phyloP scores from a whole-genome alignment of 2,888 invertebrate genomes.

The Miltochrista miniata region DNA sequence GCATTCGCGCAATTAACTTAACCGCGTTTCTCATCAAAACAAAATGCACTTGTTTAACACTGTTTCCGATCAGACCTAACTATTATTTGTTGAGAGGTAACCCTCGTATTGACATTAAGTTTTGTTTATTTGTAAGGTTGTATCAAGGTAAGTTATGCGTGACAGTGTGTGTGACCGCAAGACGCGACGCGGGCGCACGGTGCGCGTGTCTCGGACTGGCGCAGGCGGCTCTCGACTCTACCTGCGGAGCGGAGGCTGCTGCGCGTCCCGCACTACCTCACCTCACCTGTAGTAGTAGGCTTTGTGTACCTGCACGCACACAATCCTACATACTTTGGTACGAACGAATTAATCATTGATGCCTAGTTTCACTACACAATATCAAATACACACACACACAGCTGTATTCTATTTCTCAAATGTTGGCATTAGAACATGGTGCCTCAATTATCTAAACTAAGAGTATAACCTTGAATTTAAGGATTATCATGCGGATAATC shows the following conservation, averaged over 20 bases:
- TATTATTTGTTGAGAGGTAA: constrained; percentile 14
- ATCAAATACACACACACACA: constrained; percentile 7
- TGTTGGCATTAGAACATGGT: constrained; percentile 13
- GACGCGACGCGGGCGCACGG: constrained; percentile 67
- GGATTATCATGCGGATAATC: too few relatives aligned
- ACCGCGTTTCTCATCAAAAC: constrained; percentile 34
- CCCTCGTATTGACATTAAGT: constrained; percentile 23
- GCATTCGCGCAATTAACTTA: constrained; percentile 76
- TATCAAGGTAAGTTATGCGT: constrained; percentile 55
- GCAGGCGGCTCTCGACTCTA: constrained; percentile 42
- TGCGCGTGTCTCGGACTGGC: constrained; percentile 66
- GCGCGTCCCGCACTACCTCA: constrained; percentile 62
- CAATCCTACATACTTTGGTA: constrained; percentile 26
- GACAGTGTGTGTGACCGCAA: constrained; percentile 38
- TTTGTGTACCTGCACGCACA: constrained; percentile 46
- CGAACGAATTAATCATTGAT: constrained; percentile 36
- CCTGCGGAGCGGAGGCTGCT: constrained; percentile 63
- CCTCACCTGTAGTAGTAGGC: constrained; percentile 35
- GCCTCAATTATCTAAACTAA: too few relatives aligned
- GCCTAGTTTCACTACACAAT: constrained; percentile 14
- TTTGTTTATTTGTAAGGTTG: constrained; percentile 47
- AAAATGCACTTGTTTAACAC: constrained; percentile 41
- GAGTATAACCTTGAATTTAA: too few relatives aligned
- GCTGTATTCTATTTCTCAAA: not conserved
- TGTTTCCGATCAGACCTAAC: constrained; percentile 19